Percentiles rank a stretch among this genome's conserved stretches.
Conservation (phyloP, 2,797 vertebrate genomes). For the Anguilla marmorata region DNA sequence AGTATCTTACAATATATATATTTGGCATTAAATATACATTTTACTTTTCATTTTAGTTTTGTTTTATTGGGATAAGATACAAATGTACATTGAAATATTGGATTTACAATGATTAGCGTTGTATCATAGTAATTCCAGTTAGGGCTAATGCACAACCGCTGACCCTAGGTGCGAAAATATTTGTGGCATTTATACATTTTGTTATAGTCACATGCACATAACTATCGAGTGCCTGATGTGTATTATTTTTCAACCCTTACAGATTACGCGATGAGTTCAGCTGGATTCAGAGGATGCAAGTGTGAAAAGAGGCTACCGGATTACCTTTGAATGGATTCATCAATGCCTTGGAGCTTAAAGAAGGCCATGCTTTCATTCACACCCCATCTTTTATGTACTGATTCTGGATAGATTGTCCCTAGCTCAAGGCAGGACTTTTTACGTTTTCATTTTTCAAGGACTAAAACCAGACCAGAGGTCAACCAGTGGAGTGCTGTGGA, state of each 20-base stretch:
- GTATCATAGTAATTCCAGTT: background rate
- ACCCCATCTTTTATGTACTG: background rate
- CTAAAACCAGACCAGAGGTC: background rate
- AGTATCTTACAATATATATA: background rate
- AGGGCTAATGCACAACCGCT: background rate
- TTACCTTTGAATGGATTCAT: constrained; percentile 17
- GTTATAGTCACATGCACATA: background rate
- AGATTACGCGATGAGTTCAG: background rate
- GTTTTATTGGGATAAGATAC: background rate
- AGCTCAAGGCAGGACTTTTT: background rate
- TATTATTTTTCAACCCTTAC: background rate
- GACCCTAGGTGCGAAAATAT: background rate
- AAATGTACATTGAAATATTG: background rate
- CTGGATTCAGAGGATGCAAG: background rate
- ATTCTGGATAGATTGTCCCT: background rate
- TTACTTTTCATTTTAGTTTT: background rate
- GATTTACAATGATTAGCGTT: background rate
- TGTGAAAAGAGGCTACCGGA: constrained; percentile 1
- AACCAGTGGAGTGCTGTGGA: background rate
- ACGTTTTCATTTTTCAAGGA: background rate
- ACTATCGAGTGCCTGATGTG: background rate
- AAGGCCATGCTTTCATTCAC: background rate
- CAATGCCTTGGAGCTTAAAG: background rate
- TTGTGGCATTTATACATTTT: background rate
- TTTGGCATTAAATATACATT: background rate